Conservation (phyloP, 2,888 invertebrate genomes). For the Zhuqinia jingwanae region DNA sequence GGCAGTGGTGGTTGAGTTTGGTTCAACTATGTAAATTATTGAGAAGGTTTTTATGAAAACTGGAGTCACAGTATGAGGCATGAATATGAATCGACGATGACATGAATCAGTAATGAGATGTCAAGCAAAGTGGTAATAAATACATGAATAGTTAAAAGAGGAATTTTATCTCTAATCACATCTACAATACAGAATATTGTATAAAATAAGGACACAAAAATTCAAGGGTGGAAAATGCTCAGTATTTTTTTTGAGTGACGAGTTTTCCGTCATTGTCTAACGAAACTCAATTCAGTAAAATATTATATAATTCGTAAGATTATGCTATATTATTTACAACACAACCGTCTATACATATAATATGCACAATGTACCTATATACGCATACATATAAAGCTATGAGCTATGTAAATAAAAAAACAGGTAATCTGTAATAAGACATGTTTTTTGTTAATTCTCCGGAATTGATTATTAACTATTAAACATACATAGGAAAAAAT, state of each 20-base stretch:
- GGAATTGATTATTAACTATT: background rate
- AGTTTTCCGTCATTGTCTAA: no score
- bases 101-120: conserved; percentile 29
- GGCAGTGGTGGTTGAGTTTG: background rate
- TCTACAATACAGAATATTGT: background rate
- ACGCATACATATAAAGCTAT: no score
- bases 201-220: no score
- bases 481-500: background rate
- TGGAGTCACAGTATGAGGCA: background rate
- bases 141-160: background rate
- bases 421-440: no score
- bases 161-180: background rate
- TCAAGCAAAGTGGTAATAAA: background rate
- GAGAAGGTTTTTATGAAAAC: background rate
- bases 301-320: no score
- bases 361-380: no score
- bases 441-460: no score
- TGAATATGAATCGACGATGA: background rate
- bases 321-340: no score
- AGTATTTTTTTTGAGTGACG: background rate
- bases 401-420: no score
- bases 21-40: conserved; percentile 15
- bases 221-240: background rate
- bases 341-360: no score
- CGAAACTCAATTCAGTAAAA: no score